Percentiles rank a stretch among this genome's conserved stretches.
Evolutionary conservation across 2,888 invertebrate genomes (phyloP).

Genomic region (Leucophenga maculata): DNA sequence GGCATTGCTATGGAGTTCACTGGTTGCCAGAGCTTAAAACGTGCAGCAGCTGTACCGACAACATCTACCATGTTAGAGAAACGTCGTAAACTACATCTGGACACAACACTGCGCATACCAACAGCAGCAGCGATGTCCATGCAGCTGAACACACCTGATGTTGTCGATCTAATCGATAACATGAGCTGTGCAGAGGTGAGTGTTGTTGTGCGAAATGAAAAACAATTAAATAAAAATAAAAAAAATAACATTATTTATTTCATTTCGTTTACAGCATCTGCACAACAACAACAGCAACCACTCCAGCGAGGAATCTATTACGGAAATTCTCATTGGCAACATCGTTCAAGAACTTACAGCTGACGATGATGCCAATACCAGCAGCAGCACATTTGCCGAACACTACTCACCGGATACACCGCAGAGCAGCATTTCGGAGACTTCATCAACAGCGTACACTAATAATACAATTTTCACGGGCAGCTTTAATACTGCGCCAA

Average conservation of each 20-base stretch:
- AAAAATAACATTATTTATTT: conserved; percentile 33
- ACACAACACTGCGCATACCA: conserved; percentile 33
- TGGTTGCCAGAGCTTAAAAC: conserved; percentile 41
- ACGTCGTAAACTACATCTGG: conserved; percentile 44
- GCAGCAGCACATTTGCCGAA: conserved; percentile 36
- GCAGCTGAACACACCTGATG: conserved; percentile 45
- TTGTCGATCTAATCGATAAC: conserved; percentile 45
- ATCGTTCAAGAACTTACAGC: neutral
- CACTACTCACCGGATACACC: conserved; percentile 58
- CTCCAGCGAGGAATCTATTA: conserved; percentile 31
- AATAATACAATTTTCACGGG: conserved; percentile 45
- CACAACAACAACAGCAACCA: conserved; percentile 25
- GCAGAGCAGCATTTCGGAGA: conserved; percentile 51
- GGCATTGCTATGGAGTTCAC: neutral
- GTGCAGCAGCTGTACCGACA: conserved; percentile 40
- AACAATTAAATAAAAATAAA: conserved; percentile 35
- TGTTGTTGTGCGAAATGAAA: conserved; percentile 13
- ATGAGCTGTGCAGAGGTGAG: conserved; percentile 31
- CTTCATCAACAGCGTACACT: conserved; percentile 42
- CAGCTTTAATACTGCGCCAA: conserved; percentile 52
- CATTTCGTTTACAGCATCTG: conserved; percentile 8
- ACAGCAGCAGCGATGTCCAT: neutral
- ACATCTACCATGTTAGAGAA: conserved; percentile 46
- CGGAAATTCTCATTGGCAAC: conserved; percentile 23
- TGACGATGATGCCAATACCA: conserved; percentile 42